Percentiles rank a stretch among this genome's conserved stretches.
Conservation (phyloP, 2,797 vertebrate genomes). For the Sebastes wilsoni region DNA sequence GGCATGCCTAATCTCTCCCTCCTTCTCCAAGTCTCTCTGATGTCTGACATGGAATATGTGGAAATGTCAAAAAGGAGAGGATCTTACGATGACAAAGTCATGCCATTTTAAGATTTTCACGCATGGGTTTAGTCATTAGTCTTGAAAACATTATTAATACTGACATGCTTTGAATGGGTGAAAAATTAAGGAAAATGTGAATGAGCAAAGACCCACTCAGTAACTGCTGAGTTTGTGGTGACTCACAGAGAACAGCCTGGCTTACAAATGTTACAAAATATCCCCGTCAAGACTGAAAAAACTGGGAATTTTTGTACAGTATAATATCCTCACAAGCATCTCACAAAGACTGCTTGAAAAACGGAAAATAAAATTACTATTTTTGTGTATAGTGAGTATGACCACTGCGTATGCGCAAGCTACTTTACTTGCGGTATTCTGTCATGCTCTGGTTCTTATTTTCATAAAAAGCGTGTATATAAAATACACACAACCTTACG, state of each 20-base stretch:
- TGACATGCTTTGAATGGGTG: background rate
- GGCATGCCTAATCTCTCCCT: conserved; percentile 56
- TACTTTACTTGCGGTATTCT: background rate
- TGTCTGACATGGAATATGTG: conserved; percentile 46
- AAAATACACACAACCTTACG: background rate
- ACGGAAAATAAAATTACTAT: background rate
- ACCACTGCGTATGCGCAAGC: background rate
- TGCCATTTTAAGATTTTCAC: conserved; percentile 36
- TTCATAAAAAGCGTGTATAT: background rate
- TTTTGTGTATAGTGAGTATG: background rate
- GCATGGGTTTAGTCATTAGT: conserved; percentile 24
- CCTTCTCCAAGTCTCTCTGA: conserved; percentile 12
- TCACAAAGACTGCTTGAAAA: background rate
- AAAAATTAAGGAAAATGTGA: conserved; percentile 23
- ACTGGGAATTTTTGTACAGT: background rate
- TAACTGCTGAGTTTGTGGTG: background rate
- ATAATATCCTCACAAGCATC: background rate
- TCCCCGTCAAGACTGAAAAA: background rate
- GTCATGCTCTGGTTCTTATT: background rate
- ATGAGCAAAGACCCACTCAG: conserved; percentile 14
- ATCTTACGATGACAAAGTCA: conserved; percentile 23
- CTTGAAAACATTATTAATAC: background rate
- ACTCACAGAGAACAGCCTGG: background rate
- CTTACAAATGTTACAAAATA: background rate
- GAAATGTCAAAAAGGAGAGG: conserved; percentile 59